These are phyloP conservation scores for Gambelia wislizenii DNA, from an alignment of 2,797 vertebrate species.

Conservation along the genomic window DNA sequence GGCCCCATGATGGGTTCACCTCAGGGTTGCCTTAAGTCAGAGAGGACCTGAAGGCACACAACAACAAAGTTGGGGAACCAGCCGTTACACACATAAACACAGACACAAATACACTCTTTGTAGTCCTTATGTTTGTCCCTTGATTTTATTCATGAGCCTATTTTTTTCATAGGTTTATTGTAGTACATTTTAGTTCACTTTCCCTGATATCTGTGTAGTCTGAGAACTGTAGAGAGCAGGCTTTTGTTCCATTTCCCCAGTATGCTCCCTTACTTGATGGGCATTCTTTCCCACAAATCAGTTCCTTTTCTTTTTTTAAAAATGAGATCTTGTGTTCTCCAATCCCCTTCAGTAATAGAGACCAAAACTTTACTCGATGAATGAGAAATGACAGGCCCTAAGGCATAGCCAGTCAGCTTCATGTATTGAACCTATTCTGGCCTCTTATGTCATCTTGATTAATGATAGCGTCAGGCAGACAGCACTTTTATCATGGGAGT, in stretches of 20 bases:
- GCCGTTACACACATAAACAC: neutral
- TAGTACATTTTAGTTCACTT: neutral
- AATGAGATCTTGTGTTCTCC: neutral
- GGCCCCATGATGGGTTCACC: no score
- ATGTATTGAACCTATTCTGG: neutral
- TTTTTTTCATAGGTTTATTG: neutral
- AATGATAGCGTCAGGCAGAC: neutral
- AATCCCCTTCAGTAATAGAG: neutral
- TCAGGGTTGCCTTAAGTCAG: no score
- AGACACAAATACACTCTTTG: neutral
- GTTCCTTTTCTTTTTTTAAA: neutral
- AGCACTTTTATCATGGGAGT: conserved; percentile 7
- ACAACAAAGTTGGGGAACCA: no score
- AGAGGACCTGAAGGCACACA: no score
- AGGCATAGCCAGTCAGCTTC: neutral
- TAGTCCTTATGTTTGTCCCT: neutral
- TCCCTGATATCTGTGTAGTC: neutral
- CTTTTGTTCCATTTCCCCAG: neutral
- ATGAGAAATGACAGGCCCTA: conserved; percentile 10
- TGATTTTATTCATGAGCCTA: neutral
- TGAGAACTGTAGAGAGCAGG: neutral
- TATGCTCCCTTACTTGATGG: neutral
- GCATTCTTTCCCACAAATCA: neutral
- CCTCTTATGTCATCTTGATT: conserved; percentile 25
- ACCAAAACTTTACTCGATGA: neutral